Base-by-base conservation (phyloP, 2,888 invertebrate genomes). In the Plagiodera versicolora region DNA sequence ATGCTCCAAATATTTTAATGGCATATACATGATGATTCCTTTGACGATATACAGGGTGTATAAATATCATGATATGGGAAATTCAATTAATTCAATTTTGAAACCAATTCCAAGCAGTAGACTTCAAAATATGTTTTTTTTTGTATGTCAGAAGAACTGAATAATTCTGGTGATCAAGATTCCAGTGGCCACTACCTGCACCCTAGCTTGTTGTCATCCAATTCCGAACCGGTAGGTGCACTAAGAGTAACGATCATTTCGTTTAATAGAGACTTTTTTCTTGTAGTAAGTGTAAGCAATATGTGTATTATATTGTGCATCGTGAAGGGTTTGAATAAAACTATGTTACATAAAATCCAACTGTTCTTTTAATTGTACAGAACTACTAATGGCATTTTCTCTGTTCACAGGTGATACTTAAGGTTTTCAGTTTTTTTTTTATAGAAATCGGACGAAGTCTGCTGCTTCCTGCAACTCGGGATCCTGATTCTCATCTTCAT, bases 151-250 rank as follows among this genome's bases (percentile, higher is more conserved):
- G 61, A 53, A 24, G 45, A 50, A n/a, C 49, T 50, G 14, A 56
- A 46, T 3, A 64, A 65, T 19, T 54, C 19, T 30, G 28, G 49
- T n/a, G 64, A 61, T 47, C 62, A 50, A 17, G 68, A 67, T 14
- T 47, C 64, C 24, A 84, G 82, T 64, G 88, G 87, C 51, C 86
- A 89, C 63, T 95, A 95, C 75, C 83, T 95, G 18, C 95, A 95
- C 79, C 94, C 94, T n/a, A 91, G 91, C 75, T 82, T 94, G 66
- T 79, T 82, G 18, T 81, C 86, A 58, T 77, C 78, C 56, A 77
- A 85, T 60, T 84, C 86, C 71, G 88, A 89, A 83, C 83, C 86
- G 80, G 89, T 89, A 83, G 84, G 88, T 87, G 57, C 67, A 60
- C 53, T 86, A 73, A 47, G 57, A 53, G 55, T 64, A 56, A 58